Conservation (phyloP, 2,888 invertebrate species). For the Zygaena filipendulae region DNA sequence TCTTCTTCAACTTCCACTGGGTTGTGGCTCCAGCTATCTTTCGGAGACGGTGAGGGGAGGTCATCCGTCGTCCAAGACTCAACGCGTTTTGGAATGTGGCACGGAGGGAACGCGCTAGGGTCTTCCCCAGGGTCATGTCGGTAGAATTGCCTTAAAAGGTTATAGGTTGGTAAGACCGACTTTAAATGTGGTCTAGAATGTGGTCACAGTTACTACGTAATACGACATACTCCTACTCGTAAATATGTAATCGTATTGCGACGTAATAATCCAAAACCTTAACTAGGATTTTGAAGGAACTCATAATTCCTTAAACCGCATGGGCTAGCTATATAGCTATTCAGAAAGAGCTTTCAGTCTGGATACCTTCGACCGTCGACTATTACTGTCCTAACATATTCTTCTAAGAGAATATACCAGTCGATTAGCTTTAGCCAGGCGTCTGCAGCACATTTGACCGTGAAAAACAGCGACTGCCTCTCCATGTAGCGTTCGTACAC, state of each 20-base stretch:
- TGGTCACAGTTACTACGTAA: no score
- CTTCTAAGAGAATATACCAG: slow-evolving; percentile 25
- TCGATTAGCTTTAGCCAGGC: slow-evolving; percentile 53
- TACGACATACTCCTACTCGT: no score
- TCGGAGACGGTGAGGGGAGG: slow-evolving; percentile 43
- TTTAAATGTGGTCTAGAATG: no score
- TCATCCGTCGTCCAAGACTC: slow-evolving; percentile 50
- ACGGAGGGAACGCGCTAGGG: slow-evolving; percentile 39
- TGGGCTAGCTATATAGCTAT: no score
- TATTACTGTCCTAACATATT: neutral
- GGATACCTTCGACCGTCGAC: no score
- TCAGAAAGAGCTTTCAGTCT: no score
- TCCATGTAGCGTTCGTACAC: slow-evolving; percentile 45
- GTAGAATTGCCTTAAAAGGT: slow-evolving; percentile 55
- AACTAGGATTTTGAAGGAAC: no score
- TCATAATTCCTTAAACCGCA: no score
- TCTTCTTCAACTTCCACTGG: slow-evolving; percentile 33
- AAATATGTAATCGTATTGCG: no score
- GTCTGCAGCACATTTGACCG: slow-evolving; percentile 42
- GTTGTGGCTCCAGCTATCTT: slow-evolving; percentile 42
- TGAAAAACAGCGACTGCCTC: slow-evolving; percentile 36
- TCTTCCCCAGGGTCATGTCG: slow-evolving; percentile 60
- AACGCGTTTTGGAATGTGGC: slow-evolving; percentile 41
- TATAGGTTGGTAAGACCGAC: neutral
- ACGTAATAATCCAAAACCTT: no score